Conservation (phyloP, 2,888 invertebrate genomes). For the Harpalus rubripes region DNA sequence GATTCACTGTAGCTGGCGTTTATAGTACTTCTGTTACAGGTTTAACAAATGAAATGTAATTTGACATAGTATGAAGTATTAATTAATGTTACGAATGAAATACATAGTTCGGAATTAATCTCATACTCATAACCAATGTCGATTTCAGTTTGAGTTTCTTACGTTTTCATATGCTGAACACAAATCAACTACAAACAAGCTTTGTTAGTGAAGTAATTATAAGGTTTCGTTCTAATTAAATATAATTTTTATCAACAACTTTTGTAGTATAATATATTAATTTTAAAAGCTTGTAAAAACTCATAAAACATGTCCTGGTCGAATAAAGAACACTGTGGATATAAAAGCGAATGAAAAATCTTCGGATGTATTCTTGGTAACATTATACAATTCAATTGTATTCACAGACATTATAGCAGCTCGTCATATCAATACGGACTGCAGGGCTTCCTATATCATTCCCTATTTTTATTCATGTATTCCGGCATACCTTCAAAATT, state of each 20-base stretch:
- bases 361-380: conserved; percentile 44
- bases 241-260: neutral
- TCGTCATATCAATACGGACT: conserved; percentile 49
- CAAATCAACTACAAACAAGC: neutral
- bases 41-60: no score
- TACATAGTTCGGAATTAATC: neutral
- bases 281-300: conserved; percentile 3
- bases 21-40: no score
- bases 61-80: no score
- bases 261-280: neutral
- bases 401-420: conserved; percentile 46
- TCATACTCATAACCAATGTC: neutral
- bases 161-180: neutral
- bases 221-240: conserved; percentile 19
- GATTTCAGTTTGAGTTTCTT: neutral
- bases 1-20: no score
- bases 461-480: conserved; percentile 57
- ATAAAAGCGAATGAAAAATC: conserved; percentile 41
- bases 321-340: neutral
- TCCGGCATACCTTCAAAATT: conserved; percentile 42
- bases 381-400: conserved; percentile 55
- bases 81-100: neutral
- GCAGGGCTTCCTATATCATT: conserved; percentile 35
- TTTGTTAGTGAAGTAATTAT: conserved; percentile 17
- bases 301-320: neutral